Evolutionary conservation across 2,113 vertebrate species (phyloP), one percentile per base, ranked within the genome.

Genomic region (Phalacrocorax pelagicus): DNA sequence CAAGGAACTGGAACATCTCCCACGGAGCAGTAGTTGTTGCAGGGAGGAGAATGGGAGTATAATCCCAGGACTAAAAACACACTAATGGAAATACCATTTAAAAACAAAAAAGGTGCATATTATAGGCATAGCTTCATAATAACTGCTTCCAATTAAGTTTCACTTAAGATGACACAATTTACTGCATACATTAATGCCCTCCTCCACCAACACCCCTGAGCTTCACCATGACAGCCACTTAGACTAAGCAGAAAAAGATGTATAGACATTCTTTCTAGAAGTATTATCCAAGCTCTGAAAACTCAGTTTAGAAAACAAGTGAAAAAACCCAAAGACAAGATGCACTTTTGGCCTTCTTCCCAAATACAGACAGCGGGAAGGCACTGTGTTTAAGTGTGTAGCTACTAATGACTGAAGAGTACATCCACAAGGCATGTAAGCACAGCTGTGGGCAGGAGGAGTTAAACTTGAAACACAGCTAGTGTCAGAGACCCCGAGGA

Each of bases 1-100:
- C 62, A 80, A 91, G 66, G 87, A 97, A 75, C 29, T 90, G 90
- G 92, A 93, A 58, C 92, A 66, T 77, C 38, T 80, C 90, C 78
- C 71, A 86, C 15, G 10, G 19, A 94, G 49, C 62, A 85, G 49
- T 3, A 81, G 58, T 3, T 79, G 79, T 36, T 74, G 32, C 61
- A 93, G 34, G 27, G 36, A 85, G 4, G 51, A 89, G 42, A 81
- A 18, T 11, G 6, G 36, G 29, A 74, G 2, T 58, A n/a, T 22
- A 49, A 87, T 32, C 20, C 34, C 62, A 69, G 54, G 34, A 73
- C 16, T 89, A 29, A 79, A 72, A n/a, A 62, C 23, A 12, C 9
- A 62, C 11, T 11, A 66, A 63, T 42, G 27, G 24, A 92, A 91
- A 87, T 23, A 44, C 0, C 8, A 77, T 66, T 62, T 65, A 52